Conservation (phyloP, 2,888 invertebrate species). For the Nephrotoma flavescens region DNA sequence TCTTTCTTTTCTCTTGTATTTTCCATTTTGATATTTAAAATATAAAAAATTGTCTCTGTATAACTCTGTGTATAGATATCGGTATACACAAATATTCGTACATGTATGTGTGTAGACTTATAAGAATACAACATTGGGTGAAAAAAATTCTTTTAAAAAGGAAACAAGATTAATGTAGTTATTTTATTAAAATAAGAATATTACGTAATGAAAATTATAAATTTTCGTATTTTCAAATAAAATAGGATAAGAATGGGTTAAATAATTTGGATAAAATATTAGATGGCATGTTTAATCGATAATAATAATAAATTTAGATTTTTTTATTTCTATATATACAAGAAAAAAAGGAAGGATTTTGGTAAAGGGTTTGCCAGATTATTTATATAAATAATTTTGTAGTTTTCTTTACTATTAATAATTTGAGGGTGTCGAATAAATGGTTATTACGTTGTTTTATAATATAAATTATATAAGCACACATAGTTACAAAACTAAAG, state of each 20-base stretch:
- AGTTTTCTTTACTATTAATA: neutral
- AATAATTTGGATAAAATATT: neutral
- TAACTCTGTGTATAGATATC: neutral
- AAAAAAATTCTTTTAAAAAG: neutral
- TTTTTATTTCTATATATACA: neutral
- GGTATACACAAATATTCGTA: neutral
- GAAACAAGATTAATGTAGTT: neutral
- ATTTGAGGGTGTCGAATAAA: neutral
- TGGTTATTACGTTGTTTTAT: neutral
- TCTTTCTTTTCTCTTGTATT: neutral
- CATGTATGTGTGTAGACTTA: neutral
- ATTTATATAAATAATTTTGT: neutral
- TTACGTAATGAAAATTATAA: neutral
- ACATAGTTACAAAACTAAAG: neutral
- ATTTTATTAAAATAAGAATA: neutral
- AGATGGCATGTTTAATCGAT: neutral
- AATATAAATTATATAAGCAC: neutral
- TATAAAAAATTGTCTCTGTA: neutral
- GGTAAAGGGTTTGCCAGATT: neutral
- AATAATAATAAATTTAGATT: neutral
- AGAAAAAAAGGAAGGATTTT: neutral
- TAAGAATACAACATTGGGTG: neutral
- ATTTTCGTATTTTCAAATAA: neutral
- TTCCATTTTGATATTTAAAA: neutral
- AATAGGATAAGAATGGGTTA: neutral